Evolutionary conservation across 2,113 vertebrate genomes (phyloP).

Genomic region (Lasiurus cinereus): DNA sequence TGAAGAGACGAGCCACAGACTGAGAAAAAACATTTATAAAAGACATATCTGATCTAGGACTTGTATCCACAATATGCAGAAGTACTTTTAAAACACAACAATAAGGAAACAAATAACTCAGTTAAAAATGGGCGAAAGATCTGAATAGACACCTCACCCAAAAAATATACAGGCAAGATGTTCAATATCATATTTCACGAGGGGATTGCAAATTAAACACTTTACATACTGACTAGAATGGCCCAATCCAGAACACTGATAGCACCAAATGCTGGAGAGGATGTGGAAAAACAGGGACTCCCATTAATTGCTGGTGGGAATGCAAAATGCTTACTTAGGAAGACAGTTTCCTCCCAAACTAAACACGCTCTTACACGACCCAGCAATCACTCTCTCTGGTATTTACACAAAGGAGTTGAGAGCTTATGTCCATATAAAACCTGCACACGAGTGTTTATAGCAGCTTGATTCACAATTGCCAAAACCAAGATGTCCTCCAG

Average conservation of each 20-base stretch:
- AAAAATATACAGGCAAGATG: neutral
- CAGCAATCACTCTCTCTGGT: neutral
- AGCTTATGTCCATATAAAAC: neutral
- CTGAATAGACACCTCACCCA: neutral
- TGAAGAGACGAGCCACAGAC: neutral
- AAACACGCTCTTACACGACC: neutral
- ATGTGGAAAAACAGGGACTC: neutral
- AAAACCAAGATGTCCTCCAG: neutral
- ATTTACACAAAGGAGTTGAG: neutral
- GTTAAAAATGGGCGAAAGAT: neutral
- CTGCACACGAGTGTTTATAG: neutral
- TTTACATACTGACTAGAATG: neutral
- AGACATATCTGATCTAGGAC: neutral
- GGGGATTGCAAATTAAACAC: neutral
- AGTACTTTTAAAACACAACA: neutral
- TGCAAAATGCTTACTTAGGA: neutral
- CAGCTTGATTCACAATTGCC: neutral
- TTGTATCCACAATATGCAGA: neutral
- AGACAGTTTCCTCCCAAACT: neutral
- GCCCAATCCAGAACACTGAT: neutral
- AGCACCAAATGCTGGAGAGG: neutral
- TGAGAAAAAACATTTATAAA: conserved; percentile 22
- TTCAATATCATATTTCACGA: neutral
- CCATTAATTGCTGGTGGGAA: neutral
- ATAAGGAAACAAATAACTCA: neutral